Evolutionary conservation across 2,113 vertebrate species (phyloP).

Genomic region (Silurus glanis): DNA sequence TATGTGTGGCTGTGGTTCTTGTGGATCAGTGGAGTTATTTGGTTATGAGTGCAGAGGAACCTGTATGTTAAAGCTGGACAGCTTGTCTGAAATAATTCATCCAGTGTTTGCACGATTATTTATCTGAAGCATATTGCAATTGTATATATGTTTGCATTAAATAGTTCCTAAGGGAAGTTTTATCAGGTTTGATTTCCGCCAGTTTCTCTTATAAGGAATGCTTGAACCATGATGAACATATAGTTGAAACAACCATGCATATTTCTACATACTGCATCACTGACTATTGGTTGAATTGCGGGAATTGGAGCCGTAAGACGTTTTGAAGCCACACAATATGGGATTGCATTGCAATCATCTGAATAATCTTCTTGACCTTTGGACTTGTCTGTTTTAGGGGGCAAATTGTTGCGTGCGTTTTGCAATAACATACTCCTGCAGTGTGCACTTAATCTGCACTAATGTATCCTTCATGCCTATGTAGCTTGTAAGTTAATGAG

Average conservation of each 20-base stretch:
- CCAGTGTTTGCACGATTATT: no score
- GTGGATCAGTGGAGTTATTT: not conserved
- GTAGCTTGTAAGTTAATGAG: conserved; percentile 10
- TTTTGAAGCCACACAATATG: not conserved
- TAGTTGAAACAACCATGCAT: no score
- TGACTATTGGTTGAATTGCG: not conserved
- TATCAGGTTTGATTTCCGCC: not conserved
- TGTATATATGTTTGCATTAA: not conserved
- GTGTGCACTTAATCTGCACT: not conserved
- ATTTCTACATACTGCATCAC: not conserved
- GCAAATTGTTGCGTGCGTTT: not conserved
- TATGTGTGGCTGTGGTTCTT: not conserved
- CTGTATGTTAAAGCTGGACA: not conserved
- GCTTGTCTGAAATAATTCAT: not conserved
- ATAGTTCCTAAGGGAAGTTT: not conserved
- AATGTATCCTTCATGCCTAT: not conserved
- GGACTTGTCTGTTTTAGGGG: not conserved
- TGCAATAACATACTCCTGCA: not conserved
- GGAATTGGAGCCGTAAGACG: no score
- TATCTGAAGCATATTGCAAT: not conserved
- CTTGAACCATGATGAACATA: not conserved
- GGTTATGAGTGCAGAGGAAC: not conserved
- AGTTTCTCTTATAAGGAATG: not conserved
- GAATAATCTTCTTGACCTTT: not conserved
- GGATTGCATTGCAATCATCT: not conserved